Evolutionary conservation across 2,113 vertebrate species (phyloP).

Genomic region (Tachuris rubrigastra): DNA sequence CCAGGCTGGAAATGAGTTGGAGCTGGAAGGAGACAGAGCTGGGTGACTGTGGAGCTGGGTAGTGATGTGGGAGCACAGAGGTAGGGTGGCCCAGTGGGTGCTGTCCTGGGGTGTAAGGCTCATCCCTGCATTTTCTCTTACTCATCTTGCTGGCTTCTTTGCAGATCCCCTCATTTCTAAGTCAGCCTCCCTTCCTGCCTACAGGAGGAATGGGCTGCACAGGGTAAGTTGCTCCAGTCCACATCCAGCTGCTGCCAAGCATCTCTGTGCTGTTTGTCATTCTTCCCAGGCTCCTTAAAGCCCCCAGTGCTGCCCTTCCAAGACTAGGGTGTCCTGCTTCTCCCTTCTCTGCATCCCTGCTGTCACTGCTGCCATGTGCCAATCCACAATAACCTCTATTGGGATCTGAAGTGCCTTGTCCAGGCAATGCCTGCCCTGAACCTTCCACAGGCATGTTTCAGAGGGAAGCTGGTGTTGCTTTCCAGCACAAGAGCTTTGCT

Average conservation of each 20-base stretch:
- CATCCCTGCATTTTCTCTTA: not conserved
- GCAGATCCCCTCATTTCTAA: slow-evolving; percentile 92
- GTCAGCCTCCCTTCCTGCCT: slow-evolving; percentile 92
- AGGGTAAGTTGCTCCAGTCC: slow-evolving; percentile 76
- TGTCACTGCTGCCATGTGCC: not conserved
- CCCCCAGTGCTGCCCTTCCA: not conserved
- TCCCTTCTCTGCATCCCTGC: not conserved
- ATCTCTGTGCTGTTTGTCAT: not conserved
- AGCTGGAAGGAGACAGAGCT: not conserved
- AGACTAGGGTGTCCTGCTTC: not conserved
- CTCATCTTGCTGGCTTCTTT: slow-evolving; percentile 7
- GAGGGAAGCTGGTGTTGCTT: not conserved
- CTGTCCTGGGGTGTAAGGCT: not conserved
- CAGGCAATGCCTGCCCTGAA: not conserved
- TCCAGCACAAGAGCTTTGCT: not conserved
- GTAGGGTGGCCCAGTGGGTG: not conserved
- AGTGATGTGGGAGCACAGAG: not conserved
- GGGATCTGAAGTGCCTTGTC: not conserved
- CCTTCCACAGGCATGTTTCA: rapidly evolving
- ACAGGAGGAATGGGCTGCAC: slow-evolving; percentile 91
- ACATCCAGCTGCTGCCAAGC: not conserved
- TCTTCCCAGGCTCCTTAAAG: not conserved
- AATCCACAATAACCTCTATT: not conserved
- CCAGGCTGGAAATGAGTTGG: not conserved
- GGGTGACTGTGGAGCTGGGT: not conserved